These are phyloP conservation scores for Nannoperca obscura DNA, from an alignment of 2,797 vertebrate genomes.

Conservation along the genomic window DNA sequence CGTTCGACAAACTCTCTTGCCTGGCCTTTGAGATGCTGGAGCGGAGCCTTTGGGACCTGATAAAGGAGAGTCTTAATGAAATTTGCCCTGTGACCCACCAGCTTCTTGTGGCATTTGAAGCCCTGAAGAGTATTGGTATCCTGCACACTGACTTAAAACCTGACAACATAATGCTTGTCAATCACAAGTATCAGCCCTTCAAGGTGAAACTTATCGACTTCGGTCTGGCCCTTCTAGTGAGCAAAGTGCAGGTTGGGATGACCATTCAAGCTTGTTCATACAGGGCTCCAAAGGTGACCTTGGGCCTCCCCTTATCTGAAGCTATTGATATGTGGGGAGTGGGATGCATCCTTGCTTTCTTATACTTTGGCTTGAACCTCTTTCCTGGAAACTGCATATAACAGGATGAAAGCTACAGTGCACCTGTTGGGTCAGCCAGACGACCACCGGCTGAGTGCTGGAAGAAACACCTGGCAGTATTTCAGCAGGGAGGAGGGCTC, in stretches of 20 bases:
- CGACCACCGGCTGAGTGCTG: neutral
- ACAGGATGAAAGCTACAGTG: neutral
- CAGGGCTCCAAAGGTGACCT: conserved; percentile 27
- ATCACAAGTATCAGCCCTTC: conserved; percentile 20
- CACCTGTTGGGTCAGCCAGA: conserved; percentile 6
- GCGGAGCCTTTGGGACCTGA: neutral
- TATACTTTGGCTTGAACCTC: neutral
- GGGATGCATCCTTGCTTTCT: neutral
- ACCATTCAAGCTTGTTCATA: neutral
- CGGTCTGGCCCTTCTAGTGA: neutral
- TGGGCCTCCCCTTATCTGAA: too few relatives aligned
- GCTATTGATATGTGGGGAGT: too few relatives aligned
- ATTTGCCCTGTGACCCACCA: conserved; percentile 19
- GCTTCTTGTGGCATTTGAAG: conserved; percentile 20
- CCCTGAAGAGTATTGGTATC: conserved; percentile 25
- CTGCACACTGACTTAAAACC: conserved; percentile 36
- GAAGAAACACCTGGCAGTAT: neutral
- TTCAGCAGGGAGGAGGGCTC: neutral
- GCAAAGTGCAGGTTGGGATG: neutral
- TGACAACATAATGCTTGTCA: conserved; percentile 44
- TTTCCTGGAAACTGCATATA: conserved; percentile 3
- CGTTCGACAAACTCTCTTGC: neutral
- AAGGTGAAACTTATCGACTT: conserved; percentile 46
- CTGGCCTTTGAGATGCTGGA: neutral
- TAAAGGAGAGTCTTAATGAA: neutral